A percentile compares a stretch with the other conserved stretches of the same genome.
Evolutionary conservation across 2,888 invertebrate species (phyloP).

Genomic region (Xestia sexstrigata): DNA sequence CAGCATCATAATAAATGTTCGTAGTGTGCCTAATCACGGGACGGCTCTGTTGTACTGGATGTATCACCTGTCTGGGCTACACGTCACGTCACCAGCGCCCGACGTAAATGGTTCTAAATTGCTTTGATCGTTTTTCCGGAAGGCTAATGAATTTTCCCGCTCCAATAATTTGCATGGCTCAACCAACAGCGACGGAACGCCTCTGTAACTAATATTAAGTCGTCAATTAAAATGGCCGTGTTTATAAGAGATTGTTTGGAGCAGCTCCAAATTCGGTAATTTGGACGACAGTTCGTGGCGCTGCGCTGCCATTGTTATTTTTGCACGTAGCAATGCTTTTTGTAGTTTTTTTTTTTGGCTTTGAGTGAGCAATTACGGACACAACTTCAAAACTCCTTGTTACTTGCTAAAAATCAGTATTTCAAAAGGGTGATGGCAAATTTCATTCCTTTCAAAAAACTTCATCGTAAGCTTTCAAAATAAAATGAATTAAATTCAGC

Average conservation of each 20-base stretch:
- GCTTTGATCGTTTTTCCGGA: slow-evolving; percentile 90
- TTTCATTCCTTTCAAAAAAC: slow-evolving; percentile 8
- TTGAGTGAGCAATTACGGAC: slow-evolving; percentile 44
- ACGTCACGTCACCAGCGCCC: slow-evolving; percentile 67
- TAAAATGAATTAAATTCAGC: slow-evolving; percentile 27
- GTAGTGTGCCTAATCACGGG: slow-evolving; percentile 35
- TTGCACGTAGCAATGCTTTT: slow-evolving; percentile 54
- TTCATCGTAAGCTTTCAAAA: slow-evolving; percentile 14
- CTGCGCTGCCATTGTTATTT: slow-evolving; percentile 47
- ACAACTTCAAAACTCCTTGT: slow-evolving; percentile 20
- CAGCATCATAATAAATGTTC: slow-evolving; percentile 37
- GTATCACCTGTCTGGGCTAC: slow-evolving; percentile 60
- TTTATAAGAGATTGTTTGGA: slow-evolving; percentile 63
- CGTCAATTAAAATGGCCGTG: slow-evolving; percentile 71
- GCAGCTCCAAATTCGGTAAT: slow-evolving; percentile 54
- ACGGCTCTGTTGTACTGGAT: slow-evolving; percentile 37
- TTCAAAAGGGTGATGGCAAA: neutral
- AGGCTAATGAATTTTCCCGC: slow-evolving; percentile 88
- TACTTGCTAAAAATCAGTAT: neutral
- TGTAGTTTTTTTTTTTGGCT: slow-evolving; percentile 35
- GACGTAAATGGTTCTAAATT: slow-evolving; percentile 84
- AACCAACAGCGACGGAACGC: slow-evolving; percentile 67
- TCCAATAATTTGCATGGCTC: slow-evolving; percentile 82
- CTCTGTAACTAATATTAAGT: slow-evolving; percentile 73
- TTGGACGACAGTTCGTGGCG: slow-evolving; percentile 50